Conservation (phyloP, 2,797 vertebrate genomes). For the Crypturellus tataupa region DNA sequence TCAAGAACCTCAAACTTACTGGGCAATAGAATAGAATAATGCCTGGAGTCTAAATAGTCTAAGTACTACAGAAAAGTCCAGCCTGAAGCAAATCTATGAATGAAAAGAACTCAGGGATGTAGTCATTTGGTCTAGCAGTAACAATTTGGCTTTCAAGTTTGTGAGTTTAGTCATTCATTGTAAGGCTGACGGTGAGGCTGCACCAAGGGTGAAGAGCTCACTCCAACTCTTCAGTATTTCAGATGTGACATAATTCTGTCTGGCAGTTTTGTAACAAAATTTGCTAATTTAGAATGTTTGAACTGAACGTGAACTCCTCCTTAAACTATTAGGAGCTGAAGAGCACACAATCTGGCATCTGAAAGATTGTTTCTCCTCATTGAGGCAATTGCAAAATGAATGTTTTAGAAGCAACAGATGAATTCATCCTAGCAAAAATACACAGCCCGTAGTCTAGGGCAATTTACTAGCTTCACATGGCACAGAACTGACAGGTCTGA, state of each 20-base stretch:
- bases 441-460: not conserved
- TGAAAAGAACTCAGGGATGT: not conserved
- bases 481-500: not conserved
- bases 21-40: slow-evolving; percentile 20
- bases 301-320: not conserved
- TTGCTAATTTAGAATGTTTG: not conserved
- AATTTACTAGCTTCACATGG: not conserved
- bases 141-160: not conserved
- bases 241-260: not conserved
- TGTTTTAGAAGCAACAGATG: not conserved
- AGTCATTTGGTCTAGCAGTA: not conserved
- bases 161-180: not conserved
- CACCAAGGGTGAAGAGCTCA: not conserved
- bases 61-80: not conserved
- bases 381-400: not conserved
- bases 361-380: not conserved
- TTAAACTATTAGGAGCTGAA: slow-evolving; percentile 1
- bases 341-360: not conserved
- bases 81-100: not conserved
- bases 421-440: not conserved
- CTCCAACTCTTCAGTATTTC: not conserved
- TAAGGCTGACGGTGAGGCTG: not conserved
- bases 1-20: not conserved
- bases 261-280: not conserved
- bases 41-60: not conserved